These are phyloP conservation scores for Andrena trimmerana DNA, from an alignment of 2,888 invertebrate species.

Conservation along the genomic window DNA sequence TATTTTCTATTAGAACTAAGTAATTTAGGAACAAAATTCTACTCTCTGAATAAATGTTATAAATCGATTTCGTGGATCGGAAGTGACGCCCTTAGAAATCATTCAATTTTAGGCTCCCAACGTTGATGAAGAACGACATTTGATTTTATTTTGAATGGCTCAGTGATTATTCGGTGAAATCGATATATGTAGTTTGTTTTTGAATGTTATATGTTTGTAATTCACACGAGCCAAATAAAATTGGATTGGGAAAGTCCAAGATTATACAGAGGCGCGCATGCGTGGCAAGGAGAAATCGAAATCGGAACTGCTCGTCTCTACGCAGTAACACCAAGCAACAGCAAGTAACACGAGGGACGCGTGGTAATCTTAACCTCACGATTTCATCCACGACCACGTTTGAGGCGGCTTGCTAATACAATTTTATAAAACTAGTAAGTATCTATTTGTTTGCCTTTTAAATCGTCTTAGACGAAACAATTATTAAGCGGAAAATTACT, in stretches of 20 bases:
- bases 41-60: neutral
- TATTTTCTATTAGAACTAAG: neutral
- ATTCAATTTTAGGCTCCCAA: neutral
- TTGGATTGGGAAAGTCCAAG: neutral
- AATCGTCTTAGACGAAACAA: neutral
- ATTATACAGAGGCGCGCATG: slow-evolving; percentile 25
- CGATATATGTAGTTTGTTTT: neutral
- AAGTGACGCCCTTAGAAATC: slow-evolving; percentile 26
- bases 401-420: neutral
- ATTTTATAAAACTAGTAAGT: neutral
- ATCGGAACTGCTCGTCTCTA: slow-evolving; percentile 5
- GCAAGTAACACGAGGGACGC: slow-evolving; percentile 7
- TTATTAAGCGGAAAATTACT: neutral
- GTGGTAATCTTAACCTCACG: slow-evolving; percentile 43
- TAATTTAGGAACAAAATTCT: neutral
- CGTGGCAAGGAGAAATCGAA: slow-evolving; percentile 7
- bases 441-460: neutral
- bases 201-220: neutral
- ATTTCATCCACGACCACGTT: slow-evolving; percentile 37
- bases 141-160: neutral
- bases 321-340: neutral
- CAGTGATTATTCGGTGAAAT: neutral
- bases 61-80: slow-evolving; percentile 17
- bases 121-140: neutral
- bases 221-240: neutral